phyloP scores from a whole-genome alignment of 1,140 invertebrate species.

The Leptonema lineaticorne region DNA sequence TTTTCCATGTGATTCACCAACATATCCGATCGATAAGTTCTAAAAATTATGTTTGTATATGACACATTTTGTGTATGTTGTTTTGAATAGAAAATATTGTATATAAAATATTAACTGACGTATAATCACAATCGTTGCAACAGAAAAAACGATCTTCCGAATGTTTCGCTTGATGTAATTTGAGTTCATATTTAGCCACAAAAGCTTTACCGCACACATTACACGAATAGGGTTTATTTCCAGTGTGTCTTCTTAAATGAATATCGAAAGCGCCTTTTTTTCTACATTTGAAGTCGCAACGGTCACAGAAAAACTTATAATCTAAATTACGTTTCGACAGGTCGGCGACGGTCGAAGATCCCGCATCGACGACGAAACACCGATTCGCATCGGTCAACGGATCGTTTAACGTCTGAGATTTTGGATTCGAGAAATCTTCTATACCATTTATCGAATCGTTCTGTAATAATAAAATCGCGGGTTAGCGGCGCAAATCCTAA shows the following conservation, averaged over 20 bases:
- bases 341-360: neutral
- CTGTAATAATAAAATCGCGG: conserved; percentile 5
- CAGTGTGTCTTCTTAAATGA: conserved; percentile 28
- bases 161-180: conserved; percentile 30
- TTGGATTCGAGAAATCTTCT: conserved; percentile 5
- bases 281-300: conserved; percentile 31
- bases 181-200: conserved; percentile 33
- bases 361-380: neutral
- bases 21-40: conserved; percentile 35
- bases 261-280: conserved; percentile 35
- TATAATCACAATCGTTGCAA: conserved; percentile 31
- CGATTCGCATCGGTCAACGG: neutral
- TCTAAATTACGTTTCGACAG: conserved; percentile 8
- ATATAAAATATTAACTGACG: conserved; percentile 25
- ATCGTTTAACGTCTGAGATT: neutral
- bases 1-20: conserved; percentile 35
- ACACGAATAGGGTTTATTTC: conserved; percentile 25
- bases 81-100: neutral
- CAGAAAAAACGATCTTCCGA: neutral
- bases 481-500: no score
- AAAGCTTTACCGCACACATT: conserved; percentile 25
- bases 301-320: conserved; percentile 35
- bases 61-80: neutral
- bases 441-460: neutral
- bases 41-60: conserved; percentile 19